phyloP scores from a whole-genome alignment of 2,113 vertebrate species.

The Struthidea cinerea region DNA sequence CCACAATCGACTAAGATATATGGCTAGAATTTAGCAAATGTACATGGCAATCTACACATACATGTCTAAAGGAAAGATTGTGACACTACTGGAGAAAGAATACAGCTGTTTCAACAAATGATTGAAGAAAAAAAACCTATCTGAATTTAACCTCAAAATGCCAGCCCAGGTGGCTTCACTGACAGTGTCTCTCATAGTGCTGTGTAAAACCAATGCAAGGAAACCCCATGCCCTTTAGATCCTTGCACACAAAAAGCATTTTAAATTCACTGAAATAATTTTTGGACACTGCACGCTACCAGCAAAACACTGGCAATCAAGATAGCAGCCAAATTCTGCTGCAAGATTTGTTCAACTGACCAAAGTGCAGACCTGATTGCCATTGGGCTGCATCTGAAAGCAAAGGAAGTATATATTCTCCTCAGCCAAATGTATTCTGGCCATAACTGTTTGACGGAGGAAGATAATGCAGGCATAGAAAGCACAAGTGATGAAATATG shows the following conservation, averaged over 20 bases:
- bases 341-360: not conserved
- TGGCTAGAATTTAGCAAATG: not conserved
- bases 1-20: not conserved
- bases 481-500: not conserved
- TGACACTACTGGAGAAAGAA: not conserved
- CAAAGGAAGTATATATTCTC: not conserved
- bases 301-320: not conserved
- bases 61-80: not conserved
- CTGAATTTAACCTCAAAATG: not conserved
- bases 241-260: not conserved
- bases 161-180: not conserved
- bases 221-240: not conserved
- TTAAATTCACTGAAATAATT: not conserved
- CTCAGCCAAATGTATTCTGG: not conserved
- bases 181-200: not conserved
- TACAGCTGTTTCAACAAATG: not conserved
- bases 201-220: not conserved
- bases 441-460: not conserved
- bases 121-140: not conserved
- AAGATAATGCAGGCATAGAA: not conserved
- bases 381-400: not conserved
- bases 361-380: not conserved
- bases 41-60: not conserved
- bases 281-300: not conserved
- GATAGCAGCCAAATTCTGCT: not conserved